Percentiles rank a stretch among this genome's conserved stretches.
Evolutionary conservation across 2,797 vertebrate genomes (phyloP).

Genomic region (Acridotheres tristis): DNA sequence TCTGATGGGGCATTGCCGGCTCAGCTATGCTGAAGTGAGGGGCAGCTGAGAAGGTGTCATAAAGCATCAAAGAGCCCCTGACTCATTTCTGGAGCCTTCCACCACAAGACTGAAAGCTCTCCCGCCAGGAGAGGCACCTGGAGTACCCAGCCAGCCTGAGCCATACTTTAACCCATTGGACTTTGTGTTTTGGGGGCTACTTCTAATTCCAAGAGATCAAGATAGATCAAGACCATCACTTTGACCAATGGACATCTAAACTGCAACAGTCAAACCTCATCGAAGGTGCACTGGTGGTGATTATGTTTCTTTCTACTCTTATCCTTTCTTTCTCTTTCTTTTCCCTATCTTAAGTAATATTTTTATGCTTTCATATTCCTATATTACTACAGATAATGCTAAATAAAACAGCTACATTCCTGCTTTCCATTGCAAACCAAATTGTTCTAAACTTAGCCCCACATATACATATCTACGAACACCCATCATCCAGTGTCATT

Average conservation of each 20-base stretch:
- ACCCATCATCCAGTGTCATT: fast-evolving
- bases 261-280: background rate
- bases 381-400: background rate
- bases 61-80: background rate
- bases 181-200: background rate
- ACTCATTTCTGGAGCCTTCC: background rate
- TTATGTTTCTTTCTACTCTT: too few species aligned
- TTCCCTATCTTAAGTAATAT: background rate
- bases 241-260: background rate
- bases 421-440: background rate
- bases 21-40: background rate
- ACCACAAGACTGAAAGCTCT: background rate
- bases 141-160: background rate
- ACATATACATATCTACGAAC: background rate
- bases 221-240: background rate
- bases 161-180: fast-evolving
- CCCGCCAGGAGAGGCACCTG: too few species aligned
- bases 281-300: too few species aligned
- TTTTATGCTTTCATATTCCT: background rate
- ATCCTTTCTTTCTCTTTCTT: background rate
- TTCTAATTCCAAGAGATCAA: background rate
- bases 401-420: background rate
- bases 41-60: background rate
- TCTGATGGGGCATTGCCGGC: background rate
- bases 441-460: background rate